These are phyloP conservation scores for Oscheius sp. DNA, from an alignment of 2,888 invertebrate species.

Conservation along the genomic window DNA sequence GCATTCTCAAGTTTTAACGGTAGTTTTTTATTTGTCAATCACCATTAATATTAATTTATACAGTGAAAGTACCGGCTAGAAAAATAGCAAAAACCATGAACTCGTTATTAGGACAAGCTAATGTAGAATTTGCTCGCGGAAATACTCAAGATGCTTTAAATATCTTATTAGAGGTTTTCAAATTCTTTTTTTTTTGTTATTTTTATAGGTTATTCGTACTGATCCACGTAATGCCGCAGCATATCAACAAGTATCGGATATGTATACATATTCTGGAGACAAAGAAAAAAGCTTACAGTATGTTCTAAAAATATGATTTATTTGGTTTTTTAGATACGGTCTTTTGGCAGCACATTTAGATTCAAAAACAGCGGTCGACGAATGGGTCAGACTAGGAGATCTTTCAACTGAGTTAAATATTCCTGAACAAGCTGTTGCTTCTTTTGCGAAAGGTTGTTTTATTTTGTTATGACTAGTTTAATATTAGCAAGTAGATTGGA, in stretches of 20 bases:
- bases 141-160: slow-evolving; percentile 56
- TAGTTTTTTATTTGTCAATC: neutral
- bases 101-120: slow-evolving; percentile 66
- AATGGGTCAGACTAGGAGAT: slow-evolving; percentile 66
- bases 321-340: slow-evolving; percentile 48
- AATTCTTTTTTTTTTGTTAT: neutral
- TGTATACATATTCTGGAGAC: slow-evolving; percentile 61
- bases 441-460: slow-evolving; percentile 57
- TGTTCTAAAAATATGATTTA: neutral
- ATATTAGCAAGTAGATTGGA: slow-evolving; percentile 30
- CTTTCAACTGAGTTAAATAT: slow-evolving; percentile 53
- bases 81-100: slow-evolving; percentile 47
- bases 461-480: neutral
- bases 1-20: neutral
- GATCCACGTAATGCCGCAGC: slow-evolving; percentile 63
- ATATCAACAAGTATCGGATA: slow-evolving; percentile 62
- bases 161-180: slow-evolving; percentile 56
- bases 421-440: slow-evolving; percentile 64
- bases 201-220: slow-evolving; percentile 47
- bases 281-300: slow-evolving; percentile 46
- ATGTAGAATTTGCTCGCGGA: slow-evolving; percentile 59
- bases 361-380: slow-evolving; percentile 55
- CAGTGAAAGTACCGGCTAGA: neutral
- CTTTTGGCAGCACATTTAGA: slow-evolving; percentile 63
- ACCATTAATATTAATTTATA: neutral